Conservation (phyloP, 1,140 invertebrate species). For the Eupristina koningsbergeri region DNA sequence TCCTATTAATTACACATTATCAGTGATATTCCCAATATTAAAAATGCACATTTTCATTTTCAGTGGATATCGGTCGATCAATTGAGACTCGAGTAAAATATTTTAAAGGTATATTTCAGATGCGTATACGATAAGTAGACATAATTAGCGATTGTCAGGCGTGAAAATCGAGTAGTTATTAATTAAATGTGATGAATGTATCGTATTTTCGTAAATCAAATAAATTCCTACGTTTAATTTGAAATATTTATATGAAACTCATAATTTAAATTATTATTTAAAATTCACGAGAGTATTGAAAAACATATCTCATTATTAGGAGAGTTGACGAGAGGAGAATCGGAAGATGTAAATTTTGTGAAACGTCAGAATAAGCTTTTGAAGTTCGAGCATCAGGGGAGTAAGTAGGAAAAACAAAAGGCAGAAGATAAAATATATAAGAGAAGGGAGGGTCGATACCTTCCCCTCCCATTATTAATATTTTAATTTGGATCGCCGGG, state of each 20-base stretch:
- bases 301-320: no score
- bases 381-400: no score
- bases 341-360: no score
- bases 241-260: no score
- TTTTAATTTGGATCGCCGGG: constrained; percentile 70
- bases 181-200: neutral
- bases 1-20: no score
- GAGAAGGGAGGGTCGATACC: neutral
- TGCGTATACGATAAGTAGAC: neutral
- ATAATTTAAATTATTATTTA: no score
- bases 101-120: neutral
- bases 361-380: no score
- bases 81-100: neutral
- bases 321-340: neutral
- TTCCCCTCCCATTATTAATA: constrained; percentile 65
- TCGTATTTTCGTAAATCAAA: neutral
- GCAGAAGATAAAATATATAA: neutral
- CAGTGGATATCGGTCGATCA: no score
- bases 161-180: neutral
- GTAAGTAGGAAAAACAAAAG: neutral
- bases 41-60: neutral
- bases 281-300: no score
- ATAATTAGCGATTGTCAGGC: neutral
- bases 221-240: neutral
- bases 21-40: no score